Evolutionary conservation across 2,888 invertebrate genomes (phyloP).

Genomic region (Hirudinaria manillensis): DNA sequence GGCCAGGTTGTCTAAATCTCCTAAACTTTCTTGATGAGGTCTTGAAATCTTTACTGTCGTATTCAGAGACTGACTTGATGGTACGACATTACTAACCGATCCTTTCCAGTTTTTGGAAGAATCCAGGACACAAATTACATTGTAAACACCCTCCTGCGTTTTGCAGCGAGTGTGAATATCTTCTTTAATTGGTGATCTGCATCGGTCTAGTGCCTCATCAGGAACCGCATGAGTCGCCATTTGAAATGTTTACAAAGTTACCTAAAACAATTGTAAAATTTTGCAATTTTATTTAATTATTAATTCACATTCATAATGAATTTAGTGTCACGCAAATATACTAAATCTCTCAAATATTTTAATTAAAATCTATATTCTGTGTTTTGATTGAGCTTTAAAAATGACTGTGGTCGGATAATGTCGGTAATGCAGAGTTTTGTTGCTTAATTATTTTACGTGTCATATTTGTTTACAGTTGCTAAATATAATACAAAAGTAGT

Average conservation of each 20-base stretch:
- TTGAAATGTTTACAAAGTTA: conserved; percentile 15
- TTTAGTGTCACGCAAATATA: no score
- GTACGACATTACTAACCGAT: not conserved
- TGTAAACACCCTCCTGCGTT: not conserved
- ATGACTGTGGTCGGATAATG: conserved; percentile 4
- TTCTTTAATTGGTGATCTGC: not conserved
- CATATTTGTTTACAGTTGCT: conserved; percentile 2
- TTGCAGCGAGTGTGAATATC: not conserved
- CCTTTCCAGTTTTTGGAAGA: not conserved
- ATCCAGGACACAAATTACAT: not conserved
- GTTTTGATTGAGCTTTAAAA: conserved; percentile 14
- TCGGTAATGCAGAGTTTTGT: not conserved
- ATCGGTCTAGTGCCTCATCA: not conserved
- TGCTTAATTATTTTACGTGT: not conserved
- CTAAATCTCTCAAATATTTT: not conserved
- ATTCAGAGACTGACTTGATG: not conserved
- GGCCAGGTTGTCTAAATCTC: not conserved
- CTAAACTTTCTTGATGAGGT: not conserved
- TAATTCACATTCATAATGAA: no score
- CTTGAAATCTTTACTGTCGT: not conserved
- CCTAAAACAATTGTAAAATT: not conserved
- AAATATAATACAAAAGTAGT: no score
- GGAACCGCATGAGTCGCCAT: not conserved
- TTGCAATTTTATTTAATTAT: not conserved
- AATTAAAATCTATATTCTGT: conserved; percentile 1